Conservation (phyloP, 64 coral and sea anemone genomes). For the Dendronephthya gigantea region DNA sequence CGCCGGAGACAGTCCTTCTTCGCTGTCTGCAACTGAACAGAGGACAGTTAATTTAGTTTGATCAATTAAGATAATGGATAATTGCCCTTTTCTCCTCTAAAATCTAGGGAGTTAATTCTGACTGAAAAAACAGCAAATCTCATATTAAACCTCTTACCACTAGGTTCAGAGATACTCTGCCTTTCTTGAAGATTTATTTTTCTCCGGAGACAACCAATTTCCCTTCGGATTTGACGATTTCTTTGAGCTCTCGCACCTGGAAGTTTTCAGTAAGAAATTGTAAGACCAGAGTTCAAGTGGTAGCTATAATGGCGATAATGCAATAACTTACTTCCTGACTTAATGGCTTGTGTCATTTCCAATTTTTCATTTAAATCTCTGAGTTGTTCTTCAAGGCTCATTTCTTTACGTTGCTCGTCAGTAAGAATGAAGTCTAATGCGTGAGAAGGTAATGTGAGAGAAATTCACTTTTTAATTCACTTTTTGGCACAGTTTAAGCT, state of each 20-base stretch:
- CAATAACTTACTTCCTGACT: conserved; percentile 89
- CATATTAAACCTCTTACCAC: conserved; percentile 78
- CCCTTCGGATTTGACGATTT: conserved; percentile 68
- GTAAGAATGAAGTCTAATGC: conserved; percentile 73
- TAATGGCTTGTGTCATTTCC: conserved; percentile 98
- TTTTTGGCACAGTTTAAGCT: too few species aligned
- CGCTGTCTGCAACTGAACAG: not conserved
- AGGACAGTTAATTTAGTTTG: not conserved
- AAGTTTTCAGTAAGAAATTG: not conserved
- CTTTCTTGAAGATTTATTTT: conserved; percentile 75
- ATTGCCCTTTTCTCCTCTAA: not conserved
- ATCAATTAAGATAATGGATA: too few species aligned
- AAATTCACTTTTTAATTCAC: too few species aligned
- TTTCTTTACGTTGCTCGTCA: conserved; percentile 84
- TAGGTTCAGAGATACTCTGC: conserved; percentile 67
- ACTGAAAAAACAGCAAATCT: too few species aligned
- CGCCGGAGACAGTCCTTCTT: not conserved
- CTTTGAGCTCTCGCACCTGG: conserved; percentile 73
- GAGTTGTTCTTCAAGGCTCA: conserved; percentile 87
- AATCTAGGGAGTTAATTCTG: not conserved
- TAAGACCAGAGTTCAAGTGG: not conserved
- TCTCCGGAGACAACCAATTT: conserved; percentile 69
- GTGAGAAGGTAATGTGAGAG: not conserved
- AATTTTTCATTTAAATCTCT: conserved; percentile 89
- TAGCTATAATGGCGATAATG: too few species aligned